These are phyloP conservation scores for Elachura formosa DNA, from an alignment of 2,113 vertebrate species.

Conservation along the genomic window DNA sequence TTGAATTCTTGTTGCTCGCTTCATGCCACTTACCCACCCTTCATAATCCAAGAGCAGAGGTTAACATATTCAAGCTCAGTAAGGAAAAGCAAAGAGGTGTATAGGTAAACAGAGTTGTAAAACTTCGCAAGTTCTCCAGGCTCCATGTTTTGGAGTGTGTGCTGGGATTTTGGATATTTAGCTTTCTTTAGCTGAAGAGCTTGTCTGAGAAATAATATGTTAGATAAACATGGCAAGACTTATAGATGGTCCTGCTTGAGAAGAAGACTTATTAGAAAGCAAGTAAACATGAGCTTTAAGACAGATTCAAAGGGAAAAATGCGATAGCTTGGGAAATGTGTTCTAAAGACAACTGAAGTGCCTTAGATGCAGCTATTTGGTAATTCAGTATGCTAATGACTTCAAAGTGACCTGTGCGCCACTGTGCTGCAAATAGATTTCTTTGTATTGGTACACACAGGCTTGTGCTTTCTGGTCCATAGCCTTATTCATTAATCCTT, in stretches of 20 bases:
- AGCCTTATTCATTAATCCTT: slow-evolving; percentile 61
- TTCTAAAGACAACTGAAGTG: background rate
- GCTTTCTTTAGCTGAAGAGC: background rate
- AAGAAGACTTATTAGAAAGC: background rate
- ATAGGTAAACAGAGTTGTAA: background rate
- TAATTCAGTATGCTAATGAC: slow-evolving; percentile 29
- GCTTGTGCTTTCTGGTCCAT: slow-evolving; percentile 35
- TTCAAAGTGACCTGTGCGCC: slow-evolving; percentile 45
- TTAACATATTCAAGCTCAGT: background rate
- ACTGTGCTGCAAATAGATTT: slow-evolving; percentile 34
- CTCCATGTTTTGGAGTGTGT: background rate
- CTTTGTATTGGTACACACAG: slow-evolving; percentile 41
- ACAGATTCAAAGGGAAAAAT: background rate
- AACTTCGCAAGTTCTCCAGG: background rate
- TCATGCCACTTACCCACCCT: slow-evolving; percentile 50
- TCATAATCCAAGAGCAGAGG: slow-evolving; percentile 46
- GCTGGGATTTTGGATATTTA: background rate
- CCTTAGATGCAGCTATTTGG: background rate
- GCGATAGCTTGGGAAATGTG: background rate
- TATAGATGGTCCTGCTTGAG: background rate
- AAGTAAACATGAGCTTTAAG: background rate
- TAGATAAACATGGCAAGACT: background rate
- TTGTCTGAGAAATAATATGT: background rate
- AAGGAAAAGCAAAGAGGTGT: background rate
- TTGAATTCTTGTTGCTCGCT: slow-evolving; percentile 43